Conservation (phyloP, 2,797 vertebrate species). For the Phylloscopus collybita region DNA sequence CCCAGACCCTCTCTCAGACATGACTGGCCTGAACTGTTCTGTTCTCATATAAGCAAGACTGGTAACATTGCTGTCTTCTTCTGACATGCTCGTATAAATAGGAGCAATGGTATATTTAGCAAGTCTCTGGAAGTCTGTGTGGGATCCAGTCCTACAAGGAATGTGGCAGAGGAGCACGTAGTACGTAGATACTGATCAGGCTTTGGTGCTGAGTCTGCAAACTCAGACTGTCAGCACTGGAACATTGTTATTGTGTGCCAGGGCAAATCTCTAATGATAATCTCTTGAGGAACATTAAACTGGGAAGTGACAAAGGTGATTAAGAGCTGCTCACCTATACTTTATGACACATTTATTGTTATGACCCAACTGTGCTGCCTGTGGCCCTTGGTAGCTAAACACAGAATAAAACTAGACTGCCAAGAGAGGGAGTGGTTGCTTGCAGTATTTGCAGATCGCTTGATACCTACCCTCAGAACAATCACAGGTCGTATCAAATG, state of each 20-base stretch:
- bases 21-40: neutral
- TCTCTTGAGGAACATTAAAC: neutral
- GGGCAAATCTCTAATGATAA: neutral
- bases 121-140: accelerated
- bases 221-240: neutral
- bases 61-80: neutral
- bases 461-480: neutral
- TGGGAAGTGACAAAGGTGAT: neutral
- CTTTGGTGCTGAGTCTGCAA: neutral
- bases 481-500: neutral
- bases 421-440: neutral
- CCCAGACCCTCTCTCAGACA: neutral
- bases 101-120: neutral
- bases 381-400: neutral
- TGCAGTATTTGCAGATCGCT: neutral
- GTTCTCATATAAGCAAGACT: neutral
- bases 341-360: neutral
- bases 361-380: neutral
- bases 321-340: neutral
- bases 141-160: neutral
- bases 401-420: neutral
- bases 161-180: neutral
- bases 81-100: neutral
- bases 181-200: slow-evolving; percentile 6
- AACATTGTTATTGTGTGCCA: neutral